Evolutionary conservation across 2,888 invertebrate genomes (phyloP), one percentile per base, ranked within the genome.

Genomic region (Heteropelma amictum): DNA sequence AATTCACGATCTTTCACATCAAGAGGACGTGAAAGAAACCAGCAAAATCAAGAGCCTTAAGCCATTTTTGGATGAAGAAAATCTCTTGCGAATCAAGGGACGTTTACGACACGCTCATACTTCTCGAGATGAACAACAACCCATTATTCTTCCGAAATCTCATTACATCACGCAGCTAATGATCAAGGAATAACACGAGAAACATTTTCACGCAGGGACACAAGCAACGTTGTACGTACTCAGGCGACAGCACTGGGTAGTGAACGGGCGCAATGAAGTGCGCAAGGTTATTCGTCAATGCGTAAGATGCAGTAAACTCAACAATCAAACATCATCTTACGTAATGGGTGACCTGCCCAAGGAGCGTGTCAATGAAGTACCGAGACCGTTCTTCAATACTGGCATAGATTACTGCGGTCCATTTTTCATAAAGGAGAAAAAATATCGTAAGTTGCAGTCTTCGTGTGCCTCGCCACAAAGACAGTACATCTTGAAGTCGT

Each of bases 321-420:
- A 51, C 12, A 78, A 78, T 33, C 70, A 53, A 14, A 3, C 40
- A 12, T 33, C 45, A 1, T 6, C 61, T 2, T 80, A 76, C 17
- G 12, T 80, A 3, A 85, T 86, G 84, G 83, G 81, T 10, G 35
- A 84, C 47, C 76, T 85, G 14, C 86, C 84, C 0, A 12, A 17
- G 10, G n/a, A 61, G 4, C 53, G 85, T 23, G 79, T 83, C 0
- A 74, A 54, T 1, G 76, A 79, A 4, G n/a, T n/a, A n/a, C 30
- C 75, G 7, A 60, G 79, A 7, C 79, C 84, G 49, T 85, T 85
- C 75, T 65, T 40, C 4, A 75, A 74, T n/a, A 40, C 64, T 40
- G 84, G 83, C 0, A 60, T 83, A 0, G 84, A 86, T 64, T 84
- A 77, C 70, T 81, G 79, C 12, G 84, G 84, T 1, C 82, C 84